Evolutionary conservation across 2,888 invertebrate species (phyloP), one percentile per base, ranked within the genome.

Genomic region (Acleris cristana): DNA sequence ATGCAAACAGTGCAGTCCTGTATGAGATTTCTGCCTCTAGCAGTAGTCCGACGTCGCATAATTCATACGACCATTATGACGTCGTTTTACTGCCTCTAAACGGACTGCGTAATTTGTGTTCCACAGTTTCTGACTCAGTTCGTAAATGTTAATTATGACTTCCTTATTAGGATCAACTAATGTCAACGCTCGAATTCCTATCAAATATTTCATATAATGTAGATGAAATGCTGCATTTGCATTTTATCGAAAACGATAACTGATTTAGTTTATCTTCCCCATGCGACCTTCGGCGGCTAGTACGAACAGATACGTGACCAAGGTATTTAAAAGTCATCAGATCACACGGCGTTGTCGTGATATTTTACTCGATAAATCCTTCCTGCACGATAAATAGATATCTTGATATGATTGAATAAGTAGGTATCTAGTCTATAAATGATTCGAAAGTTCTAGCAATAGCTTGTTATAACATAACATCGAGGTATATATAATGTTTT

Each of bases 301-400:
- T 71, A 53, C 52, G 52, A 12, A 51, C 53, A 51, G 65, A 69
- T 78, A 80, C 83, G 82, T 83, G 78, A 81, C 77, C 79, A 71
- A 77, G 77, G 73, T 73, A 77, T 76, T 67, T 63, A 67, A 56
- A 73, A 78, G 70, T 71, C 73, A 71, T 76, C 71, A 34, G 73
- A 71, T 76, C 72, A 73, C 71, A 71, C 69, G 64, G 70, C 75
- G 72, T 74, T 73, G 64, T 54, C 71, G 71, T 74, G 68, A 66
- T 52, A 57, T 34, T 61, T 56, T 12, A 40, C 14, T 45, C 30
- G 61, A 62, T 66, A 66, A 45, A 5, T 62, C 70, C 67, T 67
- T 83, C 78, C 76, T 64, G 30, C 40, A 66, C 79, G 82, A 85
- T 85, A 83, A 79, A 76, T 72, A 52, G 55, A 48, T 65, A 65